These are phyloP conservation scores for Apamea monoglypha DNA, from an alignment of 2,888 invertebrate species.

Conservation along the genomic window DNA sequence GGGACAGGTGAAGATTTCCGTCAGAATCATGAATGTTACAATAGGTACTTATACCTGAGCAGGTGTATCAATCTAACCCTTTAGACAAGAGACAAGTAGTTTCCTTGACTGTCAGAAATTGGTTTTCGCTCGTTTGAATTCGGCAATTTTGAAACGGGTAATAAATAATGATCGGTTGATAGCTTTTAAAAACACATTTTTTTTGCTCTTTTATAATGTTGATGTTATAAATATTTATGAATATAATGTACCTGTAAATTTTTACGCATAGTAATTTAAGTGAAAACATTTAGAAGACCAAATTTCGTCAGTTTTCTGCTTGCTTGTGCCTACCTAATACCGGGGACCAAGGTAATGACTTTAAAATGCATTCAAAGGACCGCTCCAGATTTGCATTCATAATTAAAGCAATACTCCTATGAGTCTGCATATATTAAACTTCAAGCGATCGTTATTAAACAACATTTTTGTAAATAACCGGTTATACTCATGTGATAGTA, in stretches of 20 bases:
- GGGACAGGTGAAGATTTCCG: neutral
- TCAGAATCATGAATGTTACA: conserved; percentile 10
- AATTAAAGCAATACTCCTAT: neutral
- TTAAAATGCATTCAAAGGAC: neutral
- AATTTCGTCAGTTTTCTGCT: neutral
- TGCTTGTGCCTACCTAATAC: neutral
- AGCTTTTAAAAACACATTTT: neutral
- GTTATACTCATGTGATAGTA: neutral
- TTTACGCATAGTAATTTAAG: neutral
- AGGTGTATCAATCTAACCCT: neutral
- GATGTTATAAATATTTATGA: neutral
- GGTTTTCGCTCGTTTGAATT: neutral
- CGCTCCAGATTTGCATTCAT: neutral
- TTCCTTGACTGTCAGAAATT: neutral
- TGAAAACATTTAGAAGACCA: neutral
- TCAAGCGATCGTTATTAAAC: neutral
- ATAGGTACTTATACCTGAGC: neutral
- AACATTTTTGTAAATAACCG: neutral
- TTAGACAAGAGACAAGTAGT: neutral
- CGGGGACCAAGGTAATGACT: neutral
- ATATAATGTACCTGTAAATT: neutral
- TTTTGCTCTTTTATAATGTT: neutral
- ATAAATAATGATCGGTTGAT: neutral
- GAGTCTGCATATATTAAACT: neutral
- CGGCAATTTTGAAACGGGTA: neutral